Base-by-base conservation (phyloP, 1,140 invertebrate species). In the Zaprionus capensis region DNA sequence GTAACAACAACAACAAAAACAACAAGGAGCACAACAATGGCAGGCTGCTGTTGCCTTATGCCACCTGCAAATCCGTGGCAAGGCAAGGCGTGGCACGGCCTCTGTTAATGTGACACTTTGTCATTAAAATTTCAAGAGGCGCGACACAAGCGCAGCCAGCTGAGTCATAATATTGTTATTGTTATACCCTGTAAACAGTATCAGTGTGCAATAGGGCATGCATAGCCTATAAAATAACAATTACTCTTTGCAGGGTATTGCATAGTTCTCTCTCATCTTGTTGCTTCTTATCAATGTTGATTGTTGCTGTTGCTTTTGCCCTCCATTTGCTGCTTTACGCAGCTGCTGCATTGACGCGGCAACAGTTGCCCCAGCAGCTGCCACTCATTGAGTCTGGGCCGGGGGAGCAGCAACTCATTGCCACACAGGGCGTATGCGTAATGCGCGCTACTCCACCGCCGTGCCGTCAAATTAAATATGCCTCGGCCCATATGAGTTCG, bases 71-170 rank as follows among this genome's bases (percentile, higher is more conserved):
- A 84, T 74, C 71, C 82, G 78, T 71, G 84, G 61, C 41, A 46
- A 2, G 38, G 38, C 38, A 15, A 5, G 38, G 15, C 41, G n/a
- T 17, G 41, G 41, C 41, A n/a, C n/a, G 41, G 41, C 66, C 81
- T 69, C 78, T 84, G 82, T 84, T 84, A 84, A 84, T 84, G 82
- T 81, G 82, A 81, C 82, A 84, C 84, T 84, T 70, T 81, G 81
- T 81, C 82, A 84, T 84, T 84, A 84, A 84, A 84, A 84, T 84
- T 84, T 84, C 81, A 84, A 65, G 59, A 80, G 74, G 69, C 81
- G 70, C 77, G 77, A 69, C 81, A 71, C 81, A 77, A 82, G 72
- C 77, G 64, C 67, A 77, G 69, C 56, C 66, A 69, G 41, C 66
- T 69, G 66, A 59, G 66, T 53, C 81, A 80, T 84, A 80, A 84